A percentile compares a stretch with the other conserved stretches of the same genome.
phyloP scores from a whole-genome alignment of 2,113 vertebrate genomes.

The Leptodactylus fuscus region DNA sequence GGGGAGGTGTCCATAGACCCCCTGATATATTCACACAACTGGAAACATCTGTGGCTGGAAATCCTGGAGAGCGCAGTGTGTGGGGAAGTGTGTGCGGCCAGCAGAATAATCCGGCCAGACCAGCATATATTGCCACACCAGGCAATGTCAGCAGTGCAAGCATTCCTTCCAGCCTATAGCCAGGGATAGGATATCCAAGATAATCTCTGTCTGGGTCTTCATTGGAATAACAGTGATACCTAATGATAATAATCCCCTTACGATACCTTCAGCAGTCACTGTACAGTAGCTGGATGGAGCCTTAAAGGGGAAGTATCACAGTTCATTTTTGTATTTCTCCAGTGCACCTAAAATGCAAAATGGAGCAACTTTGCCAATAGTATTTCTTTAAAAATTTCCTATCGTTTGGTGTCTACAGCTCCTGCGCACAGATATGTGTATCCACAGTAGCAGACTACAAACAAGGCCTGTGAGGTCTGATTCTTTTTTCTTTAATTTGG shows the following conservation, averaged over 20 bases:
- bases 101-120: neutral
- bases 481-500: neutral
- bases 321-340: too few relatives aligned
- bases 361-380: too few relatives aligned
- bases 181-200: conserved; percentile 11
- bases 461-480: neutral
- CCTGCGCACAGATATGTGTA: neutral
- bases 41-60: conserved; percentile 57
- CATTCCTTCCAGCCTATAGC: conserved; percentile 1
- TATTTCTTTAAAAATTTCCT: neutral
- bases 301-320: neutral
- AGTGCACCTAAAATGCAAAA: too few relatives aligned
- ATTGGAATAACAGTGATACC: neutral
- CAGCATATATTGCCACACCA: neutral
- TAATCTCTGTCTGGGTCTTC: conserved; percentile 38
- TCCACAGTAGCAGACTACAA: neutral
- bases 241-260: conserved; percentile 4
- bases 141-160: neutral
- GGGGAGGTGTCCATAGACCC: conserved; percentile 12
- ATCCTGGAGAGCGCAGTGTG: conserved; percentile 39
- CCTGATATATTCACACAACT: conserved; percentile 50
- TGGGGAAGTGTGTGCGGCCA: conserved; percentile 38
- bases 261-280: neutral
- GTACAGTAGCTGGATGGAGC: neutral
- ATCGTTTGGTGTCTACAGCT: neutral